A percentile compares a stretch with the other conserved stretches of the same genome.
Conservation (phyloP, 2,888 invertebrate genomes). For the Leptopilina syphax region DNA sequence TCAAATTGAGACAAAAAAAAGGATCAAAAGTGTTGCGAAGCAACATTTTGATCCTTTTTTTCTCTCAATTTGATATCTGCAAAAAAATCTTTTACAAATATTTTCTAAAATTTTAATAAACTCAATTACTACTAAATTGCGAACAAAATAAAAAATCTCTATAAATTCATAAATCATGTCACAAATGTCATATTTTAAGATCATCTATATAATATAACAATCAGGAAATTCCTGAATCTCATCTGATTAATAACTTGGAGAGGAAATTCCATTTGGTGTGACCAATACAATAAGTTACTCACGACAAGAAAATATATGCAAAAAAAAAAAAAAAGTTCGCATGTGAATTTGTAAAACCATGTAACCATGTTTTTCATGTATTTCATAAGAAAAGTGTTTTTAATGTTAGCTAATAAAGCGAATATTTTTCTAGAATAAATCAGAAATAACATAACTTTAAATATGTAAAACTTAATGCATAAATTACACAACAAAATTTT, state of each 20-base stretch:
- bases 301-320: conserved; percentile 1
- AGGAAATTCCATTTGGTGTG: conserved; percentile 7
- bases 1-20: too few species aligned
- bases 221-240: conserved; percentile 12
- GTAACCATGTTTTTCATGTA: conserved; percentile 6
- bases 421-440: conserved; percentile 10
- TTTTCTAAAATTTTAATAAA: too few species aligned
- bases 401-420: conserved; percentile 15
- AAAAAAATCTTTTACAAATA: too few species aligned
- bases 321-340: neutral
- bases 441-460: neutral
- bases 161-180: neutral
- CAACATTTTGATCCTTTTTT: too few species aligned
- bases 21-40: too few species aligned
- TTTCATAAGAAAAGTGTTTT: conserved; percentile 8
- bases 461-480: neutral
- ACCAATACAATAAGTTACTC: conserved; percentile 12
- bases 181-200: neutral
- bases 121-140: too few species aligned
- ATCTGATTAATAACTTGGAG: conserved; percentile 3
- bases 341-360: conserved; percentile 6
- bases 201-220: neutral
- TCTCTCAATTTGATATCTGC: too few species aligned
- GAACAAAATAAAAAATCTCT: too few species aligned
- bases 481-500: conserved; percentile 5